phyloP scores from a whole-genome alignment of 2,113 vertebrate genomes.

The Siniperca chuatsi region DNA sequence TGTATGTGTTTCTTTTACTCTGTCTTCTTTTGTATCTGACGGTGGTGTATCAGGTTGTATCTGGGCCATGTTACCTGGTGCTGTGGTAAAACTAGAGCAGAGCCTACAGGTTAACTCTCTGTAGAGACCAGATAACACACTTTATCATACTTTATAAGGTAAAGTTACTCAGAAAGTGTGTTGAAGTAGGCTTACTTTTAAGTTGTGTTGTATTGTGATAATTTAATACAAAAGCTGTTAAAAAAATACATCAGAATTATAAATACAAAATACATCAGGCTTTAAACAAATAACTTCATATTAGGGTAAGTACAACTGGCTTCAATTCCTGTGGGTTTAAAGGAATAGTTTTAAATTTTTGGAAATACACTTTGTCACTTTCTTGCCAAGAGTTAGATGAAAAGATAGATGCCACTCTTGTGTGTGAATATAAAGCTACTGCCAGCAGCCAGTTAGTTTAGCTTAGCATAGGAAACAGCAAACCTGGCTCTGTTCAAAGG shows the following conservation, averaged over 20 bases:
- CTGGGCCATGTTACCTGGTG: constrained; percentile 75
- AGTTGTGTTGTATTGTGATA: neutral
- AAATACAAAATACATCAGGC: neutral
- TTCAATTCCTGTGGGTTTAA: neutral
- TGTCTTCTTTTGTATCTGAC: constrained; percentile 19
- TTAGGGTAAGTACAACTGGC: neutral
- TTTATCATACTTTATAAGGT: constrained; percentile 66
- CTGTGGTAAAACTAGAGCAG: constrained; percentile 74
- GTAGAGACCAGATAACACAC: constrained; percentile 72
- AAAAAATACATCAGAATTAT: neutral
- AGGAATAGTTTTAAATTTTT: neutral
- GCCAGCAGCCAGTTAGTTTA: neutral
- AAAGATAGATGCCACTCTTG: neutral
- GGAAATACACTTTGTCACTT: neutral
- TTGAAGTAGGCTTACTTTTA: constrained; percentile 57
- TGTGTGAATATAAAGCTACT: neutral
- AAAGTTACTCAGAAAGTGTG: constrained; percentile 64
- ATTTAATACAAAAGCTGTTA: neutral
- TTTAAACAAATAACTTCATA: neutral
- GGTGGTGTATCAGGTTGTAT: constrained; percentile 44
- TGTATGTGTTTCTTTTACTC: constrained; percentile 11
- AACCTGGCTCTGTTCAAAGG: neutral
- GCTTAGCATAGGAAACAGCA: no score
- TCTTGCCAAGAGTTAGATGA: neutral
- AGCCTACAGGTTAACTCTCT: constrained; percentile 74